phyloP scores from a whole-genome alignment of 2,113 vertebrate genomes.

The Phalacrocorax aristotelis region DNA sequence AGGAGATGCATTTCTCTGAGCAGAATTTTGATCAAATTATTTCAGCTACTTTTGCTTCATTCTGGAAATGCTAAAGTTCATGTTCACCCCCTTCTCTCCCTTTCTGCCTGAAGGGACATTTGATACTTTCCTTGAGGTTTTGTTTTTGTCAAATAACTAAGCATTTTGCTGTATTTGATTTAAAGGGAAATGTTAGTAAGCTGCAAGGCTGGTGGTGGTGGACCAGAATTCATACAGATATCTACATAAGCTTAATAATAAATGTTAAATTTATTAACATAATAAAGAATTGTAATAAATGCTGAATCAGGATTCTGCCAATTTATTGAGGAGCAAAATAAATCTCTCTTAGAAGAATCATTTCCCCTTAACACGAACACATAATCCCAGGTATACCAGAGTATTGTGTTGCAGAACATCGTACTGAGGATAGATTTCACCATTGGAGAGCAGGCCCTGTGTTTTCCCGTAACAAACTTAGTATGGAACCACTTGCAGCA shows the following conservation, averaged over 20 bases:
- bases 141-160: neutral
- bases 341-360: neutral
- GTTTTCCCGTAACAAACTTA: neutral
- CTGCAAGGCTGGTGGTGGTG: neutral
- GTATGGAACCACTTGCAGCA: neutral
- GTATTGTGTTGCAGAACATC: neutral
- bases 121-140: neutral
- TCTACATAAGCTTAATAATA: neutral
- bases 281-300: neutral
- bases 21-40: neutral
- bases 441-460: neutral
- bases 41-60: neutral
- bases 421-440: neutral
- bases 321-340: neutral
- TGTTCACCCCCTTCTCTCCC: neutral
- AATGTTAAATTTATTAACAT: neutral
- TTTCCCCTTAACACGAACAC: neutral
- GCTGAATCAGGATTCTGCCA: neutral
- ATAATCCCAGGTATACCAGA: neutral
- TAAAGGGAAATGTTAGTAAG: neutral
- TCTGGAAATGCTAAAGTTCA: neutral
- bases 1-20: neutral
- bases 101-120: neutral
- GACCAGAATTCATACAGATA: neutral
- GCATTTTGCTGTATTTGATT: neutral